phyloP scores from a whole-genome alignment of 1,140 invertebrate genomes.

The Meteorus sp. region DNA sequence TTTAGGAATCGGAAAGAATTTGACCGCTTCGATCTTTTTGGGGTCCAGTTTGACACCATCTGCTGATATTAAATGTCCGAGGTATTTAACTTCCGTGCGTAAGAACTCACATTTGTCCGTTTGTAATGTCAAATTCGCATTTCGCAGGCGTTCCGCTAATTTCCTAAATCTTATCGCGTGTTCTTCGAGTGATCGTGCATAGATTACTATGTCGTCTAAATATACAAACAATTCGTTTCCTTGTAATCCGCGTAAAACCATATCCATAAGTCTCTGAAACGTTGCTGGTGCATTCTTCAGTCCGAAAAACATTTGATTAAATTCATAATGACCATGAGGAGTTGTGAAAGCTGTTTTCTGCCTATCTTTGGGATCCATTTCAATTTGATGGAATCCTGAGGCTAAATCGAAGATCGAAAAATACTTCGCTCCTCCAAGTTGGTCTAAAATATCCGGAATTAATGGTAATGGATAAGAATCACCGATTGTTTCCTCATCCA shows the following conservation, averaged over 20 bases:
- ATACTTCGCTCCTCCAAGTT: neutral
- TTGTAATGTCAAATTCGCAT: neutral
- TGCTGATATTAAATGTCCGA: neutral
- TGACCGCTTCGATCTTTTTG: neutral
- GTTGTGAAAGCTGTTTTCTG: neutral
- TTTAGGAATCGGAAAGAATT: neutral
- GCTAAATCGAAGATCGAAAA: neutral
- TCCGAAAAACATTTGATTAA: neutral
- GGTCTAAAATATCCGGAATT: neutral
- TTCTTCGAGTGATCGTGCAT: neutral
- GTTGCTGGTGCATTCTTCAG: neutral
- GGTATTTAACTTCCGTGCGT: neutral
- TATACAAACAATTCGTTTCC: neutral
- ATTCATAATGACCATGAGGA: neutral
- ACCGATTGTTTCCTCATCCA: neutral
- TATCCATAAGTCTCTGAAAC: neutral
- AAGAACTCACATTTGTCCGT: neutral
- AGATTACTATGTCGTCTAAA: neutral
- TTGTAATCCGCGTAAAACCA: neutral
- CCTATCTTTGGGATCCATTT: neutral
- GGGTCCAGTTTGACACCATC: neutral
- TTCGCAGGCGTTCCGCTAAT: neutral
- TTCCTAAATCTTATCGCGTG: neutral
- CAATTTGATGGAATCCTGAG: neutral
- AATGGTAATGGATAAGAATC: neutral